Base-by-base conservation (phyloP, 2,888 invertebrate genomes). In the Hypercompe scribonia region DNA sequence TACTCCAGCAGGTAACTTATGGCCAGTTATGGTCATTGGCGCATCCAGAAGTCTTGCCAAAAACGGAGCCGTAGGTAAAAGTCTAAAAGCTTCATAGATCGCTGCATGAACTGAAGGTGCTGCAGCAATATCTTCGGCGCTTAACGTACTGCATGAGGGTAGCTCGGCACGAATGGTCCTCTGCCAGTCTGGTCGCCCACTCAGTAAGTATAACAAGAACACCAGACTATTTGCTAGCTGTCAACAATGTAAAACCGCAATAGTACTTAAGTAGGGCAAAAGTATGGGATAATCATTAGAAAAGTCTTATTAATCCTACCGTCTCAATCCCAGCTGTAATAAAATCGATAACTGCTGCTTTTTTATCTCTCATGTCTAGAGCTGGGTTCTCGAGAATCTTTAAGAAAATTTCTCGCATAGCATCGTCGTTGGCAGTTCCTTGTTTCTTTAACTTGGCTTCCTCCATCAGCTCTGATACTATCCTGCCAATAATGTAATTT, bases 251-350 rank as follows among this genome's bases (percentile, higher is more conserved):
- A 54, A 36, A 34, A 15, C n/a, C 21, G 39, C 39, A 24, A 1
- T 28, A 13, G 34, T 50, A 46, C 64, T n/a, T 13, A 15, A 61
- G 28, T n/a, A 54, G 54, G 21, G 21, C 7, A 50, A 24, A 21
- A 24, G 1, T 50, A 21, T 46, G 21, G 4, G 24, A 24, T 21
- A 24, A 21, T 50, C 8, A 50, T 24, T 50, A 24, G 10, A n/a
- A n/a, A n/a, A 54, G 50, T 54, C 50, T n/a, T n/a, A 54, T n/a
- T 31, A 3, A 4, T 82, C 92, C 93, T 90, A 98, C 97, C 88
- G 98, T 98, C 90, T 98, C 98, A 87, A 98, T 98, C 67, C 98
- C 98, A 54, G 98, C 98, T 13, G 98, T 97, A 84, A 98, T 97
- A 86, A 98, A 98, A 92, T 98, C 98, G 65, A 98, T 97, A 71